Evolutionary conservation across 2,797 vertebrate species (phyloP), one percentile per base, ranked within the genome.

Genomic region (Leptatherina wallacei): DNA sequence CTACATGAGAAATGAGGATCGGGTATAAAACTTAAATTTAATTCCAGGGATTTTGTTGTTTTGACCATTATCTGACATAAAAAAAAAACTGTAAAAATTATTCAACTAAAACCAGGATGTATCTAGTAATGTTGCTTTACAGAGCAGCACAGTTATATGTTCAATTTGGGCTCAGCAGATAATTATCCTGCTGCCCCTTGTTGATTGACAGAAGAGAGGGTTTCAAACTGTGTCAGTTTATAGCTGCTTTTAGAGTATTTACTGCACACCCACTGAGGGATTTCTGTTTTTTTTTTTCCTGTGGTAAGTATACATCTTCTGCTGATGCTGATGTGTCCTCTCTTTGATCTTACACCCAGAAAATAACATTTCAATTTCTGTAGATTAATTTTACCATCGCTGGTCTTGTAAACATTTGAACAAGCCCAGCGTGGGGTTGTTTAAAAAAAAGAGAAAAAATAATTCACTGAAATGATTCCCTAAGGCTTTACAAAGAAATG

Each of bases 311-410:
- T 35, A 56, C 32, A 38, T 35, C 44, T 49, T 49, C 20, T 49
- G 20, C 44, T n/a, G 44, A 49, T 71, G 61, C 51, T 16, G 51
- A 49, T 40, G 16, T 16, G 49, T 59, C 42, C 54, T 62, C 22
- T 56, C 54, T 79, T 70, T 60, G 36, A 69, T 73, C 47, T 22
- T 18, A 27, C 51, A 38, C 4, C 16, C 24, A 7, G 16, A 47
- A 61, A 78, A 61, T 47, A 60, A 49, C 38, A 60, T 78, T 51
- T 51, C 5, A 27, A 3, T 64, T 61, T 58, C 35, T 57, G 22
- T 22, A 42, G 13, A 61, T 70, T 64, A 29, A 30, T 70, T 62
- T 36, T 69, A 38, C 14, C 3, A 1, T 36, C 32, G 5, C 24
- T 58, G 24, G 24, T 59, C 16, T 22, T 35, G 20, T 16, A 55